Conservation (phyloP, 2,888 invertebrate species). For the Ethmia dodecea region DNA sequence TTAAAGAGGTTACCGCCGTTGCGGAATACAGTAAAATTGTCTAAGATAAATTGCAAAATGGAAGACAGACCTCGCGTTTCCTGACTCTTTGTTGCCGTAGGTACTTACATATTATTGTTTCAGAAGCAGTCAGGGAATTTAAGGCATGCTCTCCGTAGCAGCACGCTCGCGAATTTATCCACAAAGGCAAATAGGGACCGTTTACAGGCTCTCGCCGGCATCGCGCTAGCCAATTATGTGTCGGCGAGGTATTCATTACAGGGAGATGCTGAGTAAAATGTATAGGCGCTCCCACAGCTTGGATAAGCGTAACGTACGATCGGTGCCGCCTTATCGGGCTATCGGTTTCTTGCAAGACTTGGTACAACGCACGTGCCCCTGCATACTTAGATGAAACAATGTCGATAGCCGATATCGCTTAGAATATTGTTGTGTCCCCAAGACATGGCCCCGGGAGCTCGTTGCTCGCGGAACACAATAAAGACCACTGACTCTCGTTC, state of each 20-base stretch:
- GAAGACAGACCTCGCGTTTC: too few species aligned
- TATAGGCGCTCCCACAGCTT: slow-evolving; percentile 42
- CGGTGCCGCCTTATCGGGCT: slow-evolving; percentile 52
- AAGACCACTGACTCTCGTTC: slow-evolving; percentile 41
- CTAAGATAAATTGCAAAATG: slow-evolving; percentile 5
- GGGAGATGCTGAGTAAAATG: slow-evolving; percentile 46
- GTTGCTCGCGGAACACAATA: slow-evolving; percentile 38
- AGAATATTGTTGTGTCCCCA: slow-evolving; percentile 45
- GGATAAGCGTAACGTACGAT: slow-evolving; percentile 62
- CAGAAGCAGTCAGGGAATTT: slow-evolving; percentile 22
- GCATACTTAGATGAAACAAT: slow-evolving; percentile 47
- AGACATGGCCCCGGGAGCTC: slow-evolving; percentile 34
- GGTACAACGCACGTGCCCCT: slow-evolving; percentile 59
- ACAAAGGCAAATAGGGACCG: slow-evolving; percentile 33
- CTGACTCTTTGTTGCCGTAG: too few species aligned
- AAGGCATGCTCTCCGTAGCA: slow-evolving; percentile 14
- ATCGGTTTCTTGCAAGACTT: slow-evolving; percentile 41
- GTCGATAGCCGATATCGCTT: slow-evolving; percentile 48
- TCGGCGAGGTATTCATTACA: slow-evolving; percentile 60
- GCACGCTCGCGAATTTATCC: slow-evolving; percentile 25
- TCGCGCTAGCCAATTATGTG: slow-evolving; percentile 51
- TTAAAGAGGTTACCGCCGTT: slow-evolving; percentile 13
- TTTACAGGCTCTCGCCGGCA: slow-evolving; percentile 39
- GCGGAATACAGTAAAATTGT: slow-evolving; percentile 5
- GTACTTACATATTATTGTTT: too few species aligned